Evolutionary conservation across 2,797 vertebrate genomes (phyloP).

Genomic region (Channa striata): DNA sequence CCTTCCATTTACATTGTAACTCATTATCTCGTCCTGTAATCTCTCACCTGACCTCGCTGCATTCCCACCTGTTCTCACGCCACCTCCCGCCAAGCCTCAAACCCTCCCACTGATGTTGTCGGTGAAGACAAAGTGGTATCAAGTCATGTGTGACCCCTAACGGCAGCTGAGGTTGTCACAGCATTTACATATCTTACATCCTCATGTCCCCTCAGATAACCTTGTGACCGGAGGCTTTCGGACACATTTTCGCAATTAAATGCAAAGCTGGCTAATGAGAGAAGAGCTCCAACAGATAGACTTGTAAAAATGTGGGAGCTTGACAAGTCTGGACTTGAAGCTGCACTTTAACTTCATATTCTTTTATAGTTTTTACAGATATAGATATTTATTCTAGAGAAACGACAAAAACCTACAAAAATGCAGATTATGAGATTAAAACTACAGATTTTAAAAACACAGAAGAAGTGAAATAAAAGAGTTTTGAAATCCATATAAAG

Average conservation of each 20-base stretch:
- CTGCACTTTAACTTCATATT: background rate
- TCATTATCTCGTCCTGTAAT: slow-evolving; percentile 16
- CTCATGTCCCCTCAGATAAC: background rate
- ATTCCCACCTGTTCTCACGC: slow-evolving; percentile 26
- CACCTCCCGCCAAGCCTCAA: slow-evolving; percentile 17
- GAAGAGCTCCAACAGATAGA: too few species aligned
- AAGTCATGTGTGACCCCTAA: background rate
- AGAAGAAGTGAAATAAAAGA: background rate
- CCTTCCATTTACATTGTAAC: slow-evolving; percentile 12
- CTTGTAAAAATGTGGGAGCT: background rate
- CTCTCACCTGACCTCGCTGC: slow-evolving; percentile 36
- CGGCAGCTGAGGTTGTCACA: background rate
- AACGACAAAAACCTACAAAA: background rate
- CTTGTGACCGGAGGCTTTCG: background rate
- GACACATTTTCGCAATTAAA: background rate
- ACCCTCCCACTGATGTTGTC: background rate
- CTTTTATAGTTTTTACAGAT: background rate
- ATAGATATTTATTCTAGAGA: too few species aligned
- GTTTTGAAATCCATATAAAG: background rate
- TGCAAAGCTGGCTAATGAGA: background rate
- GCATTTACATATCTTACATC: slow-evolving; percentile 4
- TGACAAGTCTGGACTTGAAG: background rate
- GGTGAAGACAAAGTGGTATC: background rate
- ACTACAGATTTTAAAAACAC: background rate
- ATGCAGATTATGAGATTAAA: background rate